Evolutionary conservation across 2,888 invertebrate genomes (phyloP).

Genomic region (Sinodicranocentrus sp.): DNA sequence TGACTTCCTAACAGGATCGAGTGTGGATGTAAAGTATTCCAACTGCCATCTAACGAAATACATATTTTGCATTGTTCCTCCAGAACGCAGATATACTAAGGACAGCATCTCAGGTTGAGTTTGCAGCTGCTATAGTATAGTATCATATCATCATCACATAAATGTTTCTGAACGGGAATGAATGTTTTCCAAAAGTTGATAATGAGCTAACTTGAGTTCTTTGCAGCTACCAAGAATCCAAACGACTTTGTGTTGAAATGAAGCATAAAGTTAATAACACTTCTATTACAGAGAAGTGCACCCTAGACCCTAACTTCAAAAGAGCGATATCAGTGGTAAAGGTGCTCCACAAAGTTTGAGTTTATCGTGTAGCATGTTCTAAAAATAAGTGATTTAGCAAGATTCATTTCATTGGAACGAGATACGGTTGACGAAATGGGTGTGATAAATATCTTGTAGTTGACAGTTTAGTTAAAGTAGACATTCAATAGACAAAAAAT

Average conservation of each 20-base stretch:
- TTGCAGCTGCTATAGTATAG: constrained; percentile 21
- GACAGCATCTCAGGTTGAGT: neutral
- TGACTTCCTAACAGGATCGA: constrained; percentile 49
- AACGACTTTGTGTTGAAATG: constrained; percentile 59
- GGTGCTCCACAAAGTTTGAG: neutral
- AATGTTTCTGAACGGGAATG: constrained; percentile 23
- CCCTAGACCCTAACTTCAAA: neutral
- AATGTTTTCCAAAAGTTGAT: constrained; percentile 44
- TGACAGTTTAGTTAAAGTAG: constrained; percentile 52
- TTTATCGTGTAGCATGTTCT: constrained; percentile 16
- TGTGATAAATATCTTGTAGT: constrained; percentile 62
- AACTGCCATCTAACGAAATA: constrained; percentile 55
- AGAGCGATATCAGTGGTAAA: neutral
- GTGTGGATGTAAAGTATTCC: constrained; percentile 3
- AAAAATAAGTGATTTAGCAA: constrained; percentile 66
- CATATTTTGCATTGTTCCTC: neutral
- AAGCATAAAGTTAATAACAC: constrained; percentile 59
- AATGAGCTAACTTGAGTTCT: constrained; percentile 57
- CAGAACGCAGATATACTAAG: too few relatives aligned
- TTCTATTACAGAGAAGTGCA: neutral
- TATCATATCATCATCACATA: constrained; percentile 4
- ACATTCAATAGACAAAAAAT: neutral
- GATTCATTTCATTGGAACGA: constrained; percentile 64
- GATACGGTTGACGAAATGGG: constrained; percentile 69
- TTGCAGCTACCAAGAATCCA: constrained; percentile 49